Evolutionary conservation across 1,140 invertebrate genomes (phyloP).

Genomic region (Diorhabda carinulata): DNA sequence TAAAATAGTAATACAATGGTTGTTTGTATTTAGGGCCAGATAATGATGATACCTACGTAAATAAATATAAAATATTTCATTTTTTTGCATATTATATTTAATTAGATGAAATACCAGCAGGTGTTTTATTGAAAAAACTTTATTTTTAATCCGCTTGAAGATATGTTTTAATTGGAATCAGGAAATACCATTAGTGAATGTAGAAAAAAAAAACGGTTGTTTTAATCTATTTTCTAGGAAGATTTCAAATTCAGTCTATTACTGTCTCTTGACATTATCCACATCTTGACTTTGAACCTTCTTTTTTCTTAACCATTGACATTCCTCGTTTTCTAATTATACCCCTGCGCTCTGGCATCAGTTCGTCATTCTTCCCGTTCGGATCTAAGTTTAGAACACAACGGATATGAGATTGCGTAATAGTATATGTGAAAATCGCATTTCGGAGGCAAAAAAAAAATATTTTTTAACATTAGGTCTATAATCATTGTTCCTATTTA

Average conservation of each 20-base stretch:
- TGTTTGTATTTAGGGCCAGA: too few species aligned
- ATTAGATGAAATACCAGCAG: too few species aligned
- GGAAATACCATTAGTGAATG: constrained; percentile 1
- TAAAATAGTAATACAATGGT: too few species aligned
- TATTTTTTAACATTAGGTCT: too few species aligned
- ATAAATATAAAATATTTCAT: too few species aligned
- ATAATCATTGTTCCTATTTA: too few species aligned
- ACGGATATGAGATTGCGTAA: constrained; percentile 1
- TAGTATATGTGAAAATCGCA: background rate
- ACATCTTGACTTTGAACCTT: constrained; percentile 2
- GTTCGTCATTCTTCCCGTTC: background rate
- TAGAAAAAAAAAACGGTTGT: background rate
- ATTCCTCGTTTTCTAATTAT: background rate
- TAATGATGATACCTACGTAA: too few species aligned
- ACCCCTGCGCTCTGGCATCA: background rate
- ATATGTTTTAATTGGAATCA: background rate
- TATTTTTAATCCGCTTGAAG: background rate
- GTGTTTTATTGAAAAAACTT: too few species aligned
- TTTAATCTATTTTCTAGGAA: constrained; percentile 1
- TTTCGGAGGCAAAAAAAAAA: background rate
- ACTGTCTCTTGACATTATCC: background rate
- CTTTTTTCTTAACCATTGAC: constrained; percentile 2
- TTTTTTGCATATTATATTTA: too few species aligned
- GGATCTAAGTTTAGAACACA: background rate
- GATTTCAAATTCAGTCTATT: background rate